phyloP scores from a whole-genome alignment of 2,888 invertebrate species.

The Microplitis deprimator region DNA sequence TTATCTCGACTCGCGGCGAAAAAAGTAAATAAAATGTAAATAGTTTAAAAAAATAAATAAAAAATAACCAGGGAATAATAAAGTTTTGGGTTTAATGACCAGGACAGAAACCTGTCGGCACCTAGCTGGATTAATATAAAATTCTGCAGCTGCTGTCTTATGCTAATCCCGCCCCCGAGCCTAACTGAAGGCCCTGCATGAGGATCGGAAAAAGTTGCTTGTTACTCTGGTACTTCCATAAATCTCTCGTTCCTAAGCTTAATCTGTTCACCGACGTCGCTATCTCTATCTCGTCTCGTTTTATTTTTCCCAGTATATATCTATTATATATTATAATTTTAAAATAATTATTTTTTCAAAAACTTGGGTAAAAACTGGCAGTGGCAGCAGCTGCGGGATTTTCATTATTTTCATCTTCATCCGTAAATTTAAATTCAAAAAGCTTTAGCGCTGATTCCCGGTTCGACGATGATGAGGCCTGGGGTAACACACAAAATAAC shows the following conservation, averaged over 20 bases:
- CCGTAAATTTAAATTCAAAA: slow-evolving; percentile 53
- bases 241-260: slow-evolving; percentile 66
- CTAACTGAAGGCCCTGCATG: slow-evolving; percentile 57
- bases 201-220: slow-evolving; percentile 63
- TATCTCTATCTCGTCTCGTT: slow-evolving; percentile 15
- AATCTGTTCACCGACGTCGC: slow-evolving; percentile 63
- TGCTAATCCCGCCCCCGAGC: slow-evolving; percentile 66
- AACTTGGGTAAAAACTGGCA: slow-evolving; percentile 52
- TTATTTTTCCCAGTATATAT: background rate
- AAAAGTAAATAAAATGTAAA: background rate
- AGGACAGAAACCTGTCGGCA: slow-evolving; percentile 22
- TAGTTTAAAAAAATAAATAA: slow-evolving; percentile 1
- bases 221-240: slow-evolving; percentile 66
- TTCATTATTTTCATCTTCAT: slow-evolving; percentile 59
- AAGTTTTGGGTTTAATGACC: slow-evolving; percentile 37
- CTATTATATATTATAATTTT: slow-evolving; percentile 23
- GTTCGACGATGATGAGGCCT: background rate
- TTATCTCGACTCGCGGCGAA: background rate
- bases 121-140: slow-evolving; percentile 25
- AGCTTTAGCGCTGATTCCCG: background rate
- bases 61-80: background rate
- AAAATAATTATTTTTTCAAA: background rate
- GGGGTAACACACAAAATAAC: background rate
- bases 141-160: slow-evolving; percentile 66
- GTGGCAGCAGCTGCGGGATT: slow-evolving; percentile 62